A percentile compares a stretch with the other conserved stretches of the same genome.
phyloP scores from a whole-genome alignment of 2,888 invertebrate genomes.

The Tyria jacobaeae region DNA sequence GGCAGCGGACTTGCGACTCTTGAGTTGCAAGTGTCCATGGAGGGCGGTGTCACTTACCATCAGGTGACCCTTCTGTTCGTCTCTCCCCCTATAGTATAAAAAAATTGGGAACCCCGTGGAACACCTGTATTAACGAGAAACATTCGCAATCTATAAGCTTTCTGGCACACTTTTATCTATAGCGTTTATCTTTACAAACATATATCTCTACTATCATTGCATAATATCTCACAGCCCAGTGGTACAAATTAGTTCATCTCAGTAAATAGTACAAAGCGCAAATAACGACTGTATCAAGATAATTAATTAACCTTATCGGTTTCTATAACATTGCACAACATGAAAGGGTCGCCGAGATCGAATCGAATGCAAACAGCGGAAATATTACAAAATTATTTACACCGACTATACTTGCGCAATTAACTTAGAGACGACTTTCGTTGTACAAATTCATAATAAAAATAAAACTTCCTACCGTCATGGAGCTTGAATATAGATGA shows the following conservation, averaged over 20 bases:
- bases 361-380: constrained; percentile 8
- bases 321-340: constrained; percentile 6
- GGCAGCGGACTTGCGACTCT: no score
- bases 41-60: no score
- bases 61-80: no score
- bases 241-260: neutral
- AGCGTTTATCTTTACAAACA: no score
- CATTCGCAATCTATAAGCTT: no score
- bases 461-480: no score
- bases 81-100: no score
- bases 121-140: no score
- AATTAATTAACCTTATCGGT: constrained; percentile 8
- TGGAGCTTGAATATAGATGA: no score
- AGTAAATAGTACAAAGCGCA: neutral
- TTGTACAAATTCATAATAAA: neutral
- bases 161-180: no score
- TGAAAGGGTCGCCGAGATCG: neutral
- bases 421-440: neutral
- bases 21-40: no score
- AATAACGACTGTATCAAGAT: constrained; percentile 4
- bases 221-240: neutral
- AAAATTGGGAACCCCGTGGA: no score
- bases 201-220: neutral
- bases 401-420: neutral
- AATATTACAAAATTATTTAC: neutral